phyloP scores from a whole-genome alignment of 2,113 vertebrate species.

The Rhynchopsitta pachyrhyncha region DNA sequence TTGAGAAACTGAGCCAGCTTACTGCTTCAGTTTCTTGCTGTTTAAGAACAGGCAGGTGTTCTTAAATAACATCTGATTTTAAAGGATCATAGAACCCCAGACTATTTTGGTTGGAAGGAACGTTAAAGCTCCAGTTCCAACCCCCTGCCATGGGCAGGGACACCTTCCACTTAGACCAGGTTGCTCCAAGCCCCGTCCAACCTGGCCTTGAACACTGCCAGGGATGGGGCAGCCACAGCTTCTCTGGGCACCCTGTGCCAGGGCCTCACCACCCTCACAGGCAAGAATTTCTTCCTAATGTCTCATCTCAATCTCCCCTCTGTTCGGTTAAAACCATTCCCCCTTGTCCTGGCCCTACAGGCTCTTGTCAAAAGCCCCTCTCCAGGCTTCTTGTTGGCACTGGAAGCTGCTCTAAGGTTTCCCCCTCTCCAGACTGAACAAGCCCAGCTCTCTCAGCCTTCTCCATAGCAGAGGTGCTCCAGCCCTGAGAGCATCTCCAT shows the following conservation, averaged over 20 bases:
- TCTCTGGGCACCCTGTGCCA: neutral
- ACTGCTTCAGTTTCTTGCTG: neutral
- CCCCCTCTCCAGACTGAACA: neutral
- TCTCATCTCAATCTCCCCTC: neutral
- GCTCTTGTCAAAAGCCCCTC: neutral
- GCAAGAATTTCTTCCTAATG: neutral
- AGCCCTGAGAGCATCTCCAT: neutral
- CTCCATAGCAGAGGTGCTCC: neutral
- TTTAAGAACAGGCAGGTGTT: neutral
- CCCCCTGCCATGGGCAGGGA: neutral
- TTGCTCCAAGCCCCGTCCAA: neutral
- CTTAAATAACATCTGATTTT: neutral
- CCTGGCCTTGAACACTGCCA: neutral
- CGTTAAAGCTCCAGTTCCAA: neutral
- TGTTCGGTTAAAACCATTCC: neutral
- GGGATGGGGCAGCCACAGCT: no score
- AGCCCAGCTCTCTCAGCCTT: neutral
- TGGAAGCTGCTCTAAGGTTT: neutral
- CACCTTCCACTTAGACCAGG: neutral
- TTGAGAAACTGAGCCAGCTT: neutral
- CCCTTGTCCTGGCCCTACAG: neutral
- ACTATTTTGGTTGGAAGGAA: neutral
- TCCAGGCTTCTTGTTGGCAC: neutral
- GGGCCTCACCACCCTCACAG: neutral
- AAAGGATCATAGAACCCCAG: neutral